Evolutionary conservation across 2,888 invertebrate species (phyloP).

Genomic region (Chloroclysta siterata): DNA sequence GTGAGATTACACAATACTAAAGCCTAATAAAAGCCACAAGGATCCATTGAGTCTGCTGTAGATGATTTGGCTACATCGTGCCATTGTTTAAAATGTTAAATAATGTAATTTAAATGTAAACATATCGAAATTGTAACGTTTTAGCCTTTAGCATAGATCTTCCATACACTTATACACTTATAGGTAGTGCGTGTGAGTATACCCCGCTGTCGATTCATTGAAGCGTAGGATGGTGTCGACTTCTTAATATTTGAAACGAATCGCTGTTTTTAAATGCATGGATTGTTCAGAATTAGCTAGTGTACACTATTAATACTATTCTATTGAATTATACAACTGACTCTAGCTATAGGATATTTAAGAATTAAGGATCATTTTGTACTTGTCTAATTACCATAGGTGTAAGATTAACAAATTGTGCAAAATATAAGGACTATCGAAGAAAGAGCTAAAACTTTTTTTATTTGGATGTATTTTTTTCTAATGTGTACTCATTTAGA

Average conservation of each 20-base stretch:
- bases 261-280: constrained; percentile 59
- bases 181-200: constrained; percentile 66
- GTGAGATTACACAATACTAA: neutral
- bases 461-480: constrained; percentile 82
- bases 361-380: constrained; percentile 82
- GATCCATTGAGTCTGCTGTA: constrained; percentile 5
- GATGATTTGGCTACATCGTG: constrained; percentile 70
- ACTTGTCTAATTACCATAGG: constrained; percentile 84
- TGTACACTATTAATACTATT: constrained; percentile 68
- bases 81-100: constrained; percentile 74
- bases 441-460: constrained; percentile 76
- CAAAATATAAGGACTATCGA: constrained; percentile 76
- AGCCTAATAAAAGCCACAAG: neutral
- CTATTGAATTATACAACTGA: constrained; percentile 80
- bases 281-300: constrained; percentile 63
- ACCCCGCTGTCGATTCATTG: constrained; percentile 33
- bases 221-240: constrained; percentile 25
- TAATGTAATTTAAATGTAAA: constrained; percentile 74
- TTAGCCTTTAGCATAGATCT: constrained; percentile 84
- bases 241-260: constrained; percentile 45
- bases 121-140: constrained; percentile 81
- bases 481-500: constrained; percentile 80
- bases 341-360: constrained; percentile 81
- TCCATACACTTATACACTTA: constrained; percentile 69
- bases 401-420: constrained; percentile 81